Percentiles rank a stretch among this genome's conserved stretches.
Conservation (phyloP, 2,797 vertebrate genomes). For the Rhynchonycteris naso region DNA sequence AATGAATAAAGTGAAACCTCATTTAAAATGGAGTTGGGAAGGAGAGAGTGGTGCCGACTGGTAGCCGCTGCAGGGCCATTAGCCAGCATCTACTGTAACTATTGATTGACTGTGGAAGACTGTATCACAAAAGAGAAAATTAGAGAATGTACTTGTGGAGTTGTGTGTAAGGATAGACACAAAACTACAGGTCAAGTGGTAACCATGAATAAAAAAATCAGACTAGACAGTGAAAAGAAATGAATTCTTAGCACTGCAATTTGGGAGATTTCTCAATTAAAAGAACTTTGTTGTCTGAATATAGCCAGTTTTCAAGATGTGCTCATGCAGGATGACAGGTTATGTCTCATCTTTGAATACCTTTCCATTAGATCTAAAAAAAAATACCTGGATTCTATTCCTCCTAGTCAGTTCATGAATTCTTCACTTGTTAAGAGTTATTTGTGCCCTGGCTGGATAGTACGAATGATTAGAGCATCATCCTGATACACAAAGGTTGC, state of each 20-base stretch:
- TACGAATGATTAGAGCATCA: no score
- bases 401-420: constrained; percentile 95
- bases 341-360: constrained; percentile 98
- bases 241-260: constrained; percentile 94
- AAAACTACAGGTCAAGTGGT: constrained; percentile 94
- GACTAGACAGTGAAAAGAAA: constrained; percentile 95
- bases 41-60: not conserved
- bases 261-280: constrained; percentile 94
- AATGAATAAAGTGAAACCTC: not conserved
- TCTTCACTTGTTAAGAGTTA: constrained; percentile 91
- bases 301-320: constrained; percentile 96
- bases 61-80: not conserved
- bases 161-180: constrained; percentile 94
- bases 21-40: not conserved
- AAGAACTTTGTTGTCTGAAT: constrained; percentile 95
- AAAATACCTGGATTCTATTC: constrained; percentile 96
- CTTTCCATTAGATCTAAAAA: constrained; percentile 98
- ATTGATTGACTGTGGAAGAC: not conserved
- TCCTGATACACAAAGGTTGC: no score
- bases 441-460: no score
- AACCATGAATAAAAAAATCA: constrained; percentile 98
- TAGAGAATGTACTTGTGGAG: constrained; percentile 92
- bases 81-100: not conserved
- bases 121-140: not conserved
- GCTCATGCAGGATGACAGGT: constrained; percentile 96